A percentile compares a stretch with the other conserved stretches of the same genome.
These are phyloP conservation scores for Okamejei kenojei DNA, from an alignment of 2,797 vertebrate species.

Conservation along the genomic window DNA sequence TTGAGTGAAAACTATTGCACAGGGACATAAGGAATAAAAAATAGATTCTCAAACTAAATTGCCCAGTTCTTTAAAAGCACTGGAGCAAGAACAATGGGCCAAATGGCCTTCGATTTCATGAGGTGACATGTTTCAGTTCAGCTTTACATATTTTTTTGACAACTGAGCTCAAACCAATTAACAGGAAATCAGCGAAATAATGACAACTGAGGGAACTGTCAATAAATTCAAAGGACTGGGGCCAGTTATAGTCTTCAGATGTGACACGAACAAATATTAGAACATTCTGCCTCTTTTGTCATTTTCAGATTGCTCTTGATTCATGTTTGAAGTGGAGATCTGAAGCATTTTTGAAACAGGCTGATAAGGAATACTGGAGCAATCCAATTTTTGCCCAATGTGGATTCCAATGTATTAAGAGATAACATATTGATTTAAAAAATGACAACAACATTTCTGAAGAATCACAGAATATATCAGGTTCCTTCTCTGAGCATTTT, in stretches of 20 bases:
- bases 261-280: neutral
- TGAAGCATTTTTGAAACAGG: neutral
- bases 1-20: neutral
- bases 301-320: neutral
- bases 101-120: neutral
- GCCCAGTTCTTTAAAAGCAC: neutral
- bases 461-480: neutral
- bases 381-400: constrained; percentile 7
- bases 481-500: neutral
- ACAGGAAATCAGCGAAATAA: neutral
- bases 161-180: neutral
- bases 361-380: neutral
- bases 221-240: neutral
- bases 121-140: neutral
- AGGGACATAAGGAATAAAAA: neutral
- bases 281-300: neutral
- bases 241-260: neutral
- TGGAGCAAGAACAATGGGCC: neutral
- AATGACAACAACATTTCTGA: neutral
- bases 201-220: neutral
- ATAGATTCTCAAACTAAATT: neutral
- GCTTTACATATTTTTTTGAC: neutral
- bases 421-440: neutral
- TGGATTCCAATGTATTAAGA: constrained; percentile 4
- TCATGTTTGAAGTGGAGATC: constrained; percentile 3